Base-by-base conservation (phyloP, 2,888 invertebrate genomes). In the Cistogaster globosa region DNA sequence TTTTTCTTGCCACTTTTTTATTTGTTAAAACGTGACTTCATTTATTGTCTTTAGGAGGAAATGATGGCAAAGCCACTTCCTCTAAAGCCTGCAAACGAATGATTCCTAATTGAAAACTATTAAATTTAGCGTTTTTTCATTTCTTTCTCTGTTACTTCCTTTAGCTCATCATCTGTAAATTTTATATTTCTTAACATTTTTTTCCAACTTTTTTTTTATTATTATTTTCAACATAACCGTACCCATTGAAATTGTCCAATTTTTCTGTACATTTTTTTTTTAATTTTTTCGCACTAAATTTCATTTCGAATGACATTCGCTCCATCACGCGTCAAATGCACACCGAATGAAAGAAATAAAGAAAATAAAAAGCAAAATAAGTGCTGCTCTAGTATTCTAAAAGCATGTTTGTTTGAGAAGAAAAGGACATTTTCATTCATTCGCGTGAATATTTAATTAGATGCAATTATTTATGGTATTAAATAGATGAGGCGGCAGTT, bases 401-500 rank as follows among this genome's bases (percentile, higher is more conserved):
- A 77, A 83, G 82, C 82, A 77, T 83, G 76, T 83, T 77, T 75
- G 79, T 78, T 74, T 42, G 69, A 38, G 71, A 63, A 71, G 86
- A 88, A 87, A 88, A 88, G 90, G 91, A 91, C 91, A 91, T 91
- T 91, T 91, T 91, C 91, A 91, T 91, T 91, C 90, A 85, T 85
- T 85, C 85, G 85, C 85, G 91, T 91, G 91, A 90, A 91, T 91
- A 91, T 91, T 91, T 91, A 91, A 91, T 91, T 91, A 91, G 91
- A 91, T 91, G 91, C 91, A 91, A 91, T 91, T 91, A 91, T 91
- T 91, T 91, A 91, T 91, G 91, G 91, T 91, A 91, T 91, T 91
- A 91, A 91, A 91, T 91, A 91, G 91, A 91, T 91, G 91, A 91
- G 91, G 91, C 91, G 91, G 90, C 82, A 85, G 82, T 90, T 91